phyloP scores from a whole-genome alignment of 2,888 invertebrate genomes.

The Scelioninae gen. 2 region DNA sequence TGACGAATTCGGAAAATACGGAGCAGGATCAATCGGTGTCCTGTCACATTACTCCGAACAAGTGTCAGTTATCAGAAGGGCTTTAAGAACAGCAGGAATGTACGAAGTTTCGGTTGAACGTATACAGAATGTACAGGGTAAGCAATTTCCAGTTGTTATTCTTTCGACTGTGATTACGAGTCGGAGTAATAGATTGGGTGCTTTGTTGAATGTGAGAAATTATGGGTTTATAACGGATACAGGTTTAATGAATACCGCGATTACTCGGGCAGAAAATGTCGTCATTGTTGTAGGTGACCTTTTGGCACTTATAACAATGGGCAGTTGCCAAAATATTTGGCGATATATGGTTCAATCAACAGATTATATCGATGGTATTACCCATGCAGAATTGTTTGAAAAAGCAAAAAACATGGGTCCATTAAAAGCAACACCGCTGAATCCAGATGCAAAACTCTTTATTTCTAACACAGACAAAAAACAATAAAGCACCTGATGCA shows the following conservation, averaged over 20 bases:
- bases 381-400: conserved; percentile 54
- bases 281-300: conserved; percentile 92
- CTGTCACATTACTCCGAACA: conserved; percentile 91
- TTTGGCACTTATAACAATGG: conserved; percentile 86
- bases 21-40: conserved; percentile 88
- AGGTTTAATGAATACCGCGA: conserved; percentile 88
- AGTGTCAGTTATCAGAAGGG: conserved; percentile 84
- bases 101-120: conserved; percentile 87
- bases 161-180: conserved; percentile 87
- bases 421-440: conserved; percentile 76
- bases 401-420: conserved; percentile 25
- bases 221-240: conserved; percentile 90
- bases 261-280: conserved; percentile 87
- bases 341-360: conserved; percentile 81
- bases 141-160: conserved; percentile 89
- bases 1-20: conserved; percentile 82
- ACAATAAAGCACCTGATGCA: background rate
- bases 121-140: conserved; percentile 90
- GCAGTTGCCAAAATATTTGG: conserved; percentile 87
- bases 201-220: conserved; percentile 79
- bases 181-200: conserved; percentile 80
- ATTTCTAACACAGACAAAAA: conserved; percentile 6
- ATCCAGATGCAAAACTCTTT: conserved; percentile 87
- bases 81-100: conserved; percentile 84
- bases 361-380: conserved; percentile 64